phyloP scores from a whole-genome alignment of 2,113 vertebrate genomes.

The Channa maculata region DNA sequence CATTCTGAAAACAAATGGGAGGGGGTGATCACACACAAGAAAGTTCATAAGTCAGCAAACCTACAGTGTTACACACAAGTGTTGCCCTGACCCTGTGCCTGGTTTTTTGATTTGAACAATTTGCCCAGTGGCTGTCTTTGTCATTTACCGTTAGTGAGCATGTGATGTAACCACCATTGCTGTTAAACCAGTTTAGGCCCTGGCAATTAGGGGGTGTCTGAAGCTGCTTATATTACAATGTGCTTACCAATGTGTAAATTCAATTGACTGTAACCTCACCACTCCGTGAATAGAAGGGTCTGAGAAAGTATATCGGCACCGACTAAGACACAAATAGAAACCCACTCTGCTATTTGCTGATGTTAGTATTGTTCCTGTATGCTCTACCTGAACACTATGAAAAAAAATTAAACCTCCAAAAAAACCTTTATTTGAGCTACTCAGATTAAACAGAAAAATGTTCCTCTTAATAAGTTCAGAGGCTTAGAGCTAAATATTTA shows the following conservation, averaged over 20 bases:
- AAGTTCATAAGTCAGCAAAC: constrained; percentile 8
- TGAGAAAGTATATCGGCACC: background rate
- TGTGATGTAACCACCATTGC: constrained; percentile 60
- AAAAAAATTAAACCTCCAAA: no score
- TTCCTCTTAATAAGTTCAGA: no score
- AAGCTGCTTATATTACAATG: constrained; percentile 39
- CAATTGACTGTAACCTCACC: background rate
- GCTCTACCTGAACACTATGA: no score
- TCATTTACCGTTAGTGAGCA: constrained; percentile 60
- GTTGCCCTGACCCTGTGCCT: constrained; percentile 13
- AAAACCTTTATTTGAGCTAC: no score
- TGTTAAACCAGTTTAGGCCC: constrained; percentile 55
- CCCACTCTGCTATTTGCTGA: no score
- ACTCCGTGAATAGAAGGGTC: background rate
- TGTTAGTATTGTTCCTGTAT: no score
- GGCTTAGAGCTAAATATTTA: no score
- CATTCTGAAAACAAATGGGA: no score
- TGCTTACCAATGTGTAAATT: constrained; percentile 14
- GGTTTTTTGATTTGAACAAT: constrained; percentile 33
- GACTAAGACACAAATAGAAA: no score
- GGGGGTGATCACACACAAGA: background rate
- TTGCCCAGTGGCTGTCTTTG: constrained; percentile 46
- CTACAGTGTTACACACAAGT: constrained; percentile 27
- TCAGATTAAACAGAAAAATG: no score
- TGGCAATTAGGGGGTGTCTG: constrained; percentile 7